Evolutionary conservation across 2,888 invertebrate genomes (phyloP), one percentile per base, ranked within the genome.

Genomic region (Rotaria socialis): DNA sequence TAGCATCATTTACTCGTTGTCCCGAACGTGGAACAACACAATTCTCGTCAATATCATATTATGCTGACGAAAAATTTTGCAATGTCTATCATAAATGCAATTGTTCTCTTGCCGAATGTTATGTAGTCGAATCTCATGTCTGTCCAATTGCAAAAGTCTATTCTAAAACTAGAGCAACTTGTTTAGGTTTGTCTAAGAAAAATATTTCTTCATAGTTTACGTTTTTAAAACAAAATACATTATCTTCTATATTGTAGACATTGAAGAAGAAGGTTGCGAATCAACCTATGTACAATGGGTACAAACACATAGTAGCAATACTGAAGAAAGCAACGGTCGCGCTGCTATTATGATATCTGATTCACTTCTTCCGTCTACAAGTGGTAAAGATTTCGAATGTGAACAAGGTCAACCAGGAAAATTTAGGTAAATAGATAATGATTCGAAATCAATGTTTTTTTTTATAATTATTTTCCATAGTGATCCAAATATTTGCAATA

Each of bases 11-110:
- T n/a, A 47, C 47, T 11, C 80, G 80, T 47, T 80, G 80, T 80
- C 80, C 80, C 16, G 47, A 43, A n/a, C 22, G 10, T 80, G 80
- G 80, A 14, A 47, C 80, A 80, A 47, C 80, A 11, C 24, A 47
- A 11, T 24, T n/a, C 8, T 5, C 80, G 6, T n/a, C 80, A n/a
- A 80, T 47, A 80, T n/a, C 24, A 14, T 80, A 47, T 47, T 47
- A 80, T n/a, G 2, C 43, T 0, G 86, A 86, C 24, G 75, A 55
- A 43, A 85, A 85, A 58, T 85, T 86, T n/a, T 86, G 86, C 43
- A 86, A 86, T 80, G 86, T 86, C 24, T 86, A 86, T 27, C 86
- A 86, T 84, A 75, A 86, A 85, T 86, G 86, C 58, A 85, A 86
- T n/a, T 86, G 86, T 35, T 24, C 27, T 41, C 8, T n/a, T 35